phyloP scores from a whole-genome alignment of 2,888 invertebrate species.

The Drosophila tripunctata region DNA sequence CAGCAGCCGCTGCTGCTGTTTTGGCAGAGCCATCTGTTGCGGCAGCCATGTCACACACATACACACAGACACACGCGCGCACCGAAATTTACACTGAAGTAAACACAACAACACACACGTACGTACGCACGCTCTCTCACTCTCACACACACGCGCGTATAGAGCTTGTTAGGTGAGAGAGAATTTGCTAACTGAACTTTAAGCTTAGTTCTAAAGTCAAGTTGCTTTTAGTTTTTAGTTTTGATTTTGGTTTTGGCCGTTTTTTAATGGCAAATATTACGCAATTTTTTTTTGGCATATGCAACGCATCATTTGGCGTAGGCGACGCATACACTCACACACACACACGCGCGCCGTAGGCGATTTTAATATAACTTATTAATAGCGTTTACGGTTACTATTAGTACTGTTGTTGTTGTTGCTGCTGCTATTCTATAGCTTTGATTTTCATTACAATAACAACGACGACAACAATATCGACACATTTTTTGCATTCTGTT shows the following conservation, averaged over 20 bases:
- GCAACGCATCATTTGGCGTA: slow-evolving; percentile 63
- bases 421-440: slow-evolving; percentile 32
- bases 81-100: slow-evolving; percentile 52
- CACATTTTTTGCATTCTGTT: slow-evolving; percentile 65
- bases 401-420: slow-evolving; percentile 10
- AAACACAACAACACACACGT: slow-evolving; percentile 39
- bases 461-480: slow-evolving; percentile 50
- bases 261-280: slow-evolving; percentile 49
- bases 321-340: slow-evolving; percentile 27
- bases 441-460: slow-evolving; percentile 36
- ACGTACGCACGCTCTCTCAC: slow-evolving; percentile 21
- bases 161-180: slow-evolving; percentile 19
- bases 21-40: slow-evolving; percentile 76
- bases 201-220: slow-evolving; percentile 55
- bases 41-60: slow-evolving; percentile 59
- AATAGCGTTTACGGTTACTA: slow-evolving; percentile 50
- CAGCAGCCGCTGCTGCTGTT: slow-evolving; percentile 50
- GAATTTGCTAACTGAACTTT: slow-evolving; percentile 51
- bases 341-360: neutral
- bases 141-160: slow-evolving; percentile 18
- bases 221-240: slow-evolving; percentile 28
- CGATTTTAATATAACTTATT: slow-evolving; percentile 54
- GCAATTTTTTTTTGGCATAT: slow-evolving; percentile 55
- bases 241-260: slow-evolving; percentile 21
- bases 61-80: slow-evolving; percentile 8